These are phyloP conservation scores for Paradoxurus hermaphroditus DNA, from an alignment of 2,113 vertebrate species.

Conservation along the genomic window DNA sequence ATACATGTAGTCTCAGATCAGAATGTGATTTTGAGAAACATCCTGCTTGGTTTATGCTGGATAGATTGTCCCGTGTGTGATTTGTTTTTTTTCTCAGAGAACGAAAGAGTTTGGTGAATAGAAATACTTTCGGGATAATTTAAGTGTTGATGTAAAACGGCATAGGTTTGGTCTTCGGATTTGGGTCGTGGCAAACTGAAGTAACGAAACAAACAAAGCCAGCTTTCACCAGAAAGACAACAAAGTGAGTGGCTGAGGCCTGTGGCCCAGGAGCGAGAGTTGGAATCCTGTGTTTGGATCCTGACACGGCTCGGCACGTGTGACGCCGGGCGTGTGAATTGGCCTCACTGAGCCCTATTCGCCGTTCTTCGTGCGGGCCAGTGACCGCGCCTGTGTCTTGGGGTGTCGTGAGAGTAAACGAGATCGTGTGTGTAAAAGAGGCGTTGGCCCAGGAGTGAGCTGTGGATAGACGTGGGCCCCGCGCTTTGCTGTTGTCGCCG, in stretches of 20 bases:
- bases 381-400: background rate
- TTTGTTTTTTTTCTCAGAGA: background rate
- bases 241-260: too few relatives aligned
- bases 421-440: accelerated
- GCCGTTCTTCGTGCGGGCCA: accelerated
- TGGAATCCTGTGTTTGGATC: background rate
- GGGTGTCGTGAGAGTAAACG: background rate
- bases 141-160: background rate
- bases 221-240: background rate
- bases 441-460: background rate
- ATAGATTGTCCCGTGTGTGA: background rate
- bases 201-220: background rate
- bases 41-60: background rate
- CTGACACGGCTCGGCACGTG: accelerated
- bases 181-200: background rate
- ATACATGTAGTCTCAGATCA: background rate
- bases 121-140: background rate
- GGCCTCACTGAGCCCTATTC: too few relatives aligned
- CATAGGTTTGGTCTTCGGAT: background rate
- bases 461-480: background rate
- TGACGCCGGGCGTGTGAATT: accelerated
- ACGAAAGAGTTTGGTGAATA: background rate
- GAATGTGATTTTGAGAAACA: background rate
- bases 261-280: background rate
- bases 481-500: accelerated